A percentile compares a stretch with the other conserved stretches of the same genome.
These are phyloP conservation scores for Cerastis leucographa DNA, from an alignment of 2,888 invertebrate genomes.

Conservation along the genomic window DNA sequence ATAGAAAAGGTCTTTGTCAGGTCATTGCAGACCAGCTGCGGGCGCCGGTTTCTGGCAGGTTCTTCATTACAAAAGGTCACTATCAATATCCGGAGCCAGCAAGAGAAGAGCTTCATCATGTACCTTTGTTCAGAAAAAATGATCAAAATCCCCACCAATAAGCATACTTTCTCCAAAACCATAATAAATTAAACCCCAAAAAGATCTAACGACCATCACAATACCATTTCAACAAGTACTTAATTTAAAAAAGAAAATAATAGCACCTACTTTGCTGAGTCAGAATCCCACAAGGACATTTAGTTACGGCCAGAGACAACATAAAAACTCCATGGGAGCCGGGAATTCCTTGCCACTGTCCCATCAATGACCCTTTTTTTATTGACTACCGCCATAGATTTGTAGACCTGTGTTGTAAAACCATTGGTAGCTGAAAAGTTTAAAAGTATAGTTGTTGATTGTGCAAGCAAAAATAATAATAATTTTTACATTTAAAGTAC, in stretches of 20 bases:
- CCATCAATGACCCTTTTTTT: constrained; percentile 79
- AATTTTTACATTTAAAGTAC: not conserved
- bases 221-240: constrained; percentile 59
- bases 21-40: not conserved
- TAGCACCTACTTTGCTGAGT: constrained; percentile 75
- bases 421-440: constrained; percentile 19
- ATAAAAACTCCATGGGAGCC: constrained; percentile 86
- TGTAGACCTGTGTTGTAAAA: constrained; percentile 53
- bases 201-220: constrained; percentile 39
- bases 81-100: not conserved
- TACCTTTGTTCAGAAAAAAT: not conserved
- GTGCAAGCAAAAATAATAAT: not conserved
- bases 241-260: constrained; percentile 60
- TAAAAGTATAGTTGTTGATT: not conserved
- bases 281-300: constrained; percentile 82
- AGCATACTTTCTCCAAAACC: not conserved
- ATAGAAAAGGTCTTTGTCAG: not conserved
- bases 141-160: not conserved
- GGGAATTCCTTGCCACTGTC: constrained; percentile 80
- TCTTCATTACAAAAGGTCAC: not conserved
- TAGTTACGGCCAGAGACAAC: constrained; percentile 82
- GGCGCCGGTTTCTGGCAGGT: not conserved
- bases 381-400: constrained; percentile 67
- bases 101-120: not conserved
- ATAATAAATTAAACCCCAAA: constrained; percentile 35